phyloP scores from a whole-genome alignment of 2,797 vertebrate species.

The Lepilemur septentrionalis region DNA sequence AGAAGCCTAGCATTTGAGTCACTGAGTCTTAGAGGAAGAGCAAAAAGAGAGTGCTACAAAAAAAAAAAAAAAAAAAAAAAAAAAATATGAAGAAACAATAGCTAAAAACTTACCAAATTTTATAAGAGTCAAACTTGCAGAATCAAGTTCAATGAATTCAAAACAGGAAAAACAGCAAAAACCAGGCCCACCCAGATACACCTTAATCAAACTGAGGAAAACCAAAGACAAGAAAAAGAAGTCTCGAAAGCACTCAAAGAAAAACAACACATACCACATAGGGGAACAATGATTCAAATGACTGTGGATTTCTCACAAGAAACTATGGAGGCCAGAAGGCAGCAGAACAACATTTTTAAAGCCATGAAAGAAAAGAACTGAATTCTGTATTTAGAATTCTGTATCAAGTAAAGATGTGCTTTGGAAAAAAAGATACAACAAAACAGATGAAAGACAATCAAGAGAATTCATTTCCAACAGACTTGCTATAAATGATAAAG shows the following conservation, averaged over 20 bases:
- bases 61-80: neutral
- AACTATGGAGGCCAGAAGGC: neutral
- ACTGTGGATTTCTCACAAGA: neutral
- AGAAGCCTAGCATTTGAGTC: neutral
- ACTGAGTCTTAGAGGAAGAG: neutral
- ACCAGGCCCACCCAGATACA: neutral
- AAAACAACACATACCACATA: neutral
- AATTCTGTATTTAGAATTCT: slow-evolving; percentile 5
- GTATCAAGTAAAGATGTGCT: neutral
- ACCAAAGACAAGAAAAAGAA: neutral
- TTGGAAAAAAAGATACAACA: neutral
- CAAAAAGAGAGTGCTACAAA: neutral
- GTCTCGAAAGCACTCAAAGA: neutral
- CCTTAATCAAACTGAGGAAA: neutral
- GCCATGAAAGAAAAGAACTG: neutral
- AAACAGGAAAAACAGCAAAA: neutral
- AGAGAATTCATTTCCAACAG: neutral
- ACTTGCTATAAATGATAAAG: neutral
- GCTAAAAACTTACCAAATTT: neutral
- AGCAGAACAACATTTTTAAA: neutral
- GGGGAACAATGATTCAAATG: neutral
- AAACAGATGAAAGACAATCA: neutral
- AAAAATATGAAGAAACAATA: neutral
- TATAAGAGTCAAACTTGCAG: neutral
- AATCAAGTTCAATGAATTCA: neutral